A percentile compares a stretch with the other conserved stretches of the same genome.
These are phyloP conservation scores for Antheraea mylitta DNA, from an alignment of 1,140 invertebrate genomes.

Conservation along the genomic window DNA sequence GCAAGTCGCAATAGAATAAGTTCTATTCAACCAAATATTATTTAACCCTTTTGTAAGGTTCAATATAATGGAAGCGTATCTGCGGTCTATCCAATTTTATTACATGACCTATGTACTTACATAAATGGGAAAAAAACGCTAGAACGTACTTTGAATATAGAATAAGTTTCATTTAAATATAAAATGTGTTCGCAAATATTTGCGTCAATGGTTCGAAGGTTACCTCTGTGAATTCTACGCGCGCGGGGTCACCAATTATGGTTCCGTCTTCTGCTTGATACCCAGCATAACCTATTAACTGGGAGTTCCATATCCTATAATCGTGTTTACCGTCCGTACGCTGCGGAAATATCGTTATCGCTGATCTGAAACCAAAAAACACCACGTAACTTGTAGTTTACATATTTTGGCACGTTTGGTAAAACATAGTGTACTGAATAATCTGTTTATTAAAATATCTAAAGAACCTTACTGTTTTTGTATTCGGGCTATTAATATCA, in stretches of 20 bases:
- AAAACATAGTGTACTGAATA: no score
- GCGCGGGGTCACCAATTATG: conserved; percentile 88
- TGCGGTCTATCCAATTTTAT: no score
- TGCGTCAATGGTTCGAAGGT: conserved; percentile 23
- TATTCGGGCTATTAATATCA: no score
- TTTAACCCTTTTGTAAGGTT: no score
- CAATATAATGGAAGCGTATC: no score
- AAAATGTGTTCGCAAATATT: background rate
- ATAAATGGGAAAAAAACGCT: background rate
- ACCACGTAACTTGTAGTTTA: no score
- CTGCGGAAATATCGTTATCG: conserved; percentile 96
- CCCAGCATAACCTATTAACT: conserved; percentile 94
- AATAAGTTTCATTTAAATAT: background rate
- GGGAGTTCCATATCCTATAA: conserved; percentile 94
- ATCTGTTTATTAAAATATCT: no score
- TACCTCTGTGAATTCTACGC: conserved; percentile 94
- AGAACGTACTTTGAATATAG: background rate
- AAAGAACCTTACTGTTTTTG: no score
- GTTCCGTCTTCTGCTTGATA: conserved; percentile 88
- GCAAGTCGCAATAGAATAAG: no score
- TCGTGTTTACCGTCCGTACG: conserved; percentile 92
- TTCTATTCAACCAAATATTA: no score
- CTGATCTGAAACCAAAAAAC: conserved; percentile 83
- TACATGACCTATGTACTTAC: background rate
- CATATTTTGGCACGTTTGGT: no score